Evolutionary conservation across 2,797 vertebrate species (phyloP), one percentile per base, ranked within the genome.

Genomic region (Sebastes reedi): DNA sequence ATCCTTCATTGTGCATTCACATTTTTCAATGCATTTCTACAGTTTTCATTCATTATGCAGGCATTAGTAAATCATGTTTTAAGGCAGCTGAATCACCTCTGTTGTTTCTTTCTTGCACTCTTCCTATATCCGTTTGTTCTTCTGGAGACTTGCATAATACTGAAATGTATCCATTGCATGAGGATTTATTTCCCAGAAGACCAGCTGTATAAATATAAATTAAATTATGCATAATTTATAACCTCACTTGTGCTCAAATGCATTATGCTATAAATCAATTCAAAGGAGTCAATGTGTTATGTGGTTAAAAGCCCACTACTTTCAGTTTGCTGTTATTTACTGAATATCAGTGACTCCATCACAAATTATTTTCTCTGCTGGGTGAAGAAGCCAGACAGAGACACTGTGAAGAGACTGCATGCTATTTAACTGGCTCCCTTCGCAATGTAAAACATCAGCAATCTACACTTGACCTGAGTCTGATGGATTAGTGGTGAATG

Each of bases 401-500:
- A 54, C 30, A 32, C 30, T 72, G 50, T 22, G 52, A 24, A 71
- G 18, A 62, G 24, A 39, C 29, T 72, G 34, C 32, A 65, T 75
- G 68, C 36, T 22, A 29, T 50, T 71, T 73, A 64, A 79, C 32
- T 77, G 78, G n/a, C 79, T 69, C 69, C 69, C 34, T 52, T 20
- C 2, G 0, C 75, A 66, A 59, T 70, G 50, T 64, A 46, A 72
- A 66, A 77, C 29, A 64, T 79, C 52, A 67, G 56, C 18, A 50
- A 6, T 67, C 16, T 24, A 42, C 14, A 34, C 12, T 16, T 77
- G 12, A 80, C 61, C 78, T 77, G 56, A 75, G 67, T 83, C 61
- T 8, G 36, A 91, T 83, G 36, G 77, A 84, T 85, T 81, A 60
- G 50, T 29, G 59, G 10, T 46, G 58, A 65, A 10, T 68, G 16